These are phyloP conservation scores for Apeltes quadracus DNA, from an alignment of 2,113 vertebrate species.

Conservation along the genomic window DNA sequence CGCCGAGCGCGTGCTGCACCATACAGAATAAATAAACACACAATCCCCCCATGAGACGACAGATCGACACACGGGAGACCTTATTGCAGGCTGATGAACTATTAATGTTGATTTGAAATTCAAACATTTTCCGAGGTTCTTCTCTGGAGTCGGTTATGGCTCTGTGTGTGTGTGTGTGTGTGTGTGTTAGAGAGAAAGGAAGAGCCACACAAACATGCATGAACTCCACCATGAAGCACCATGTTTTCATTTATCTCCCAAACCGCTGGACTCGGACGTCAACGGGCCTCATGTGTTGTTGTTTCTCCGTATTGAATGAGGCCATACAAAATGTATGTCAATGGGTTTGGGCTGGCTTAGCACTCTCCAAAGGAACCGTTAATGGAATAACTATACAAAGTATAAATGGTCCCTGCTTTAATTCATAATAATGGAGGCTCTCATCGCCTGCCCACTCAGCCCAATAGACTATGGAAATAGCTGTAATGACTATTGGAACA, in stretches of 20 bases:
- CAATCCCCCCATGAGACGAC: conserved; percentile 60
- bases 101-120: conserved; percentile 77
- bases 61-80: conserved; percentile 68
- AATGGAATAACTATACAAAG: conserved; percentile 70
- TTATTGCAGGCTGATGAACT: conserved; percentile 73
- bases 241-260: conserved; percentile 36
- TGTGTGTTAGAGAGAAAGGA: not conserved
- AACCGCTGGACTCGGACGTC: conserved; percentile 54
- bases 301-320: conserved; percentile 51
- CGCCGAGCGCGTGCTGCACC: conserved; percentile 49
- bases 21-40: conserved; percentile 72
- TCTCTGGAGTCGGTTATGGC: conserved; percentile 38
- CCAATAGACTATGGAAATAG: conserved; percentile 72
- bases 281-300: conserved; percentile 28
- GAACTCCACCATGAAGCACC: conserved; percentile 36
- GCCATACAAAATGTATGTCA: conserved; percentile 64
- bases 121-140: conserved; percentile 61
- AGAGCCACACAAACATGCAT: conserved; percentile 39
- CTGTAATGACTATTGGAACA: conserved; percentile 72
- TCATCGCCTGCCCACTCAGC: conserved; percentile 73
- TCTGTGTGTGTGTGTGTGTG: not conserved
- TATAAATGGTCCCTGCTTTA: conserved; percentile 71
- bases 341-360: conserved; percentile 55
- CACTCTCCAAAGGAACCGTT: conserved; percentile 53
- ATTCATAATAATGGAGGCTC: conserved; percentile 73